Conservation (phyloP, 2,797 vertebrate genomes). For the Holocentrus rufus region DNA sequence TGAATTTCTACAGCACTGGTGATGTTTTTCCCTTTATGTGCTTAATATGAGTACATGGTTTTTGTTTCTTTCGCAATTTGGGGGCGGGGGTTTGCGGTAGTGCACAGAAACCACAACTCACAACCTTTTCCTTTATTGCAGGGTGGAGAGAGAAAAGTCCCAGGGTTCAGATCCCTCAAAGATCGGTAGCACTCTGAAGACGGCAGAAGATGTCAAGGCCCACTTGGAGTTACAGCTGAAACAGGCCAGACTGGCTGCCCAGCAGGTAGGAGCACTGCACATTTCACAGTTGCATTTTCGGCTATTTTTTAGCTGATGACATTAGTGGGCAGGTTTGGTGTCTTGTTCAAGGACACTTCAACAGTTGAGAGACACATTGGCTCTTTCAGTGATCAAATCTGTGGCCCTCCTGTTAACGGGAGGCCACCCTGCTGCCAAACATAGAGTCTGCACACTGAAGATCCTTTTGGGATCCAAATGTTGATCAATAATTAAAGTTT, state of each 20-base stretch:
- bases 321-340: neutral
- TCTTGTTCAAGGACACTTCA: neutral
- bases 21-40: neutral
- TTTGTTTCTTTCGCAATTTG: neutral
- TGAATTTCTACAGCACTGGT: neutral
- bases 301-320: neutral
- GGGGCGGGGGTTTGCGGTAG: too few relatives aligned
- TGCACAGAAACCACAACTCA: neutral
- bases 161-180: constrained; percentile 92
- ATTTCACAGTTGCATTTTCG: neutral
- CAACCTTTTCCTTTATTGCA: constrained; percentile 60
- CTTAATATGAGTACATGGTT: neutral
- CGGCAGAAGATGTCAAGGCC: constrained; percentile 88
- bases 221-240: constrained; percentile 91
- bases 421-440: neutral
- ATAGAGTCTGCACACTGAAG: neutral
- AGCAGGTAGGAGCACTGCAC: constrained; percentile 82
- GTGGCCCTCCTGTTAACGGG: neutral
- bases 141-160: constrained; percentile 95
- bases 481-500: too few relatives aligned
- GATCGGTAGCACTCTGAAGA: constrained; percentile 86
- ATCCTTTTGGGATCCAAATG: too few relatives aligned
- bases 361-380: neutral
- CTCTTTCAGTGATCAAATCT: neutral
- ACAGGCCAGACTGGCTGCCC: constrained; percentile 89